Evolutionary conservation across 2,797 vertebrate species (phyloP).

Genomic region (Heteromormyrus szaboi): DNA sequence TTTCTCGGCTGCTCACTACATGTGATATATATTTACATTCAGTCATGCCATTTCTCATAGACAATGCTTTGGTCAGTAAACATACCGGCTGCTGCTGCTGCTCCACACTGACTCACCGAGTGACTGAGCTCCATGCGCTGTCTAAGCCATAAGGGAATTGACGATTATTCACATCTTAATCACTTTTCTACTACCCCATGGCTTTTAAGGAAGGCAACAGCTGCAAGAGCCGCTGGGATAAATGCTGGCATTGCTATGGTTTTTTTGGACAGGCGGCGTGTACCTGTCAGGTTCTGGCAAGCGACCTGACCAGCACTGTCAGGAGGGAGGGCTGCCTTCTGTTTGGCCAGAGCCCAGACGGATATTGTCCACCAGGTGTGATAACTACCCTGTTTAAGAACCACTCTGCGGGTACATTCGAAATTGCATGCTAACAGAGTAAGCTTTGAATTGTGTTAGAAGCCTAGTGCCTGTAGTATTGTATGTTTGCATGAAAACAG

Average conservation of each 20-base stretch:
- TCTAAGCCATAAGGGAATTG: not conserved
- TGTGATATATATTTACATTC: not conserved
- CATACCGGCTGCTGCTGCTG: not conserved
- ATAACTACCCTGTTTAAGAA: slow-evolving; percentile 37
- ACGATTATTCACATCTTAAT: not conserved
- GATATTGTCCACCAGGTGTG: slow-evolving; percentile 45
- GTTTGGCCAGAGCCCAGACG: slow-evolving; percentile 44
- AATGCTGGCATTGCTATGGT: not conserved
- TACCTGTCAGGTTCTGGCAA: slow-evolving; percentile 20
- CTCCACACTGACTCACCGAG: not conserved
- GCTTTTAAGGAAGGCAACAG: not conserved
- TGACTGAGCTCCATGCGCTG: not conserved
- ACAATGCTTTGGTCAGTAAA: not conserved
- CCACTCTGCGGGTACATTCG: slow-evolving; percentile 15
- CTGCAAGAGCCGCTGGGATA: not conserved
- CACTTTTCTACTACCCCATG: not conserved
- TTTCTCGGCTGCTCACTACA: not conserved
- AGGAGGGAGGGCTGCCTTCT: slow-evolving; percentile 28
- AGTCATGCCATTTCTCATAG: not conserved
- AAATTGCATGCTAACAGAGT: not conserved
- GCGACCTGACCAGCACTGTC: slow-evolving; percentile 9
- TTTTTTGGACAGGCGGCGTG: slow-evolving; percentile 10
- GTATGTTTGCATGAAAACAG: not conserved
- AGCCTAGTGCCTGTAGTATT: not conserved
- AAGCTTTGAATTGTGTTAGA: not conserved